These are phyloP conservation scores for Otus sunia DNA, from an alignment of 2,113 vertebrate species.

Conservation along the genomic window DNA sequence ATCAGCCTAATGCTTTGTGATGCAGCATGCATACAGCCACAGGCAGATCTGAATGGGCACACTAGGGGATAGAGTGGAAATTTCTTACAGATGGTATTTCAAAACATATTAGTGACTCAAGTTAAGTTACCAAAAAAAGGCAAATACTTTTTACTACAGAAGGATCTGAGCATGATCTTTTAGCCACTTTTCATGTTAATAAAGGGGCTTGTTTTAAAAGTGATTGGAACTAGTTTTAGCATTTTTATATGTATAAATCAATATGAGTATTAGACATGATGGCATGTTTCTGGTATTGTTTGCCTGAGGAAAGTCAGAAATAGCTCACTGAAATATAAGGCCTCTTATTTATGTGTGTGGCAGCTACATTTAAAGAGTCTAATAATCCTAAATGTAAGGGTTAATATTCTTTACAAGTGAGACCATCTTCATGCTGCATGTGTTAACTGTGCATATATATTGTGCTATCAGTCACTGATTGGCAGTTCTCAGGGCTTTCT, in stretches of 20 bases:
- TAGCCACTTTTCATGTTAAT: slow-evolving; percentile 23
- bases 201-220: not conserved
- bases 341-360: not conserved
- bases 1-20: slow-evolving; percentile 59
- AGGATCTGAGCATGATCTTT: not conserved
- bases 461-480: not conserved
- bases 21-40: slow-evolving; percentile 39
- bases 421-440: not conserved
- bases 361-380: not conserved
- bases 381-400: not conserved
- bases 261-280: not conserved
- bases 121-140: slow-evolving; percentile 9
- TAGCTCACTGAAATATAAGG: not conserved
- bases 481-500: not conserved
- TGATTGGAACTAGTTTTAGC: slow-evolving; percentile 13
- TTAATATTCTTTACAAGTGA: not conserved
- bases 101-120: slow-evolving; percentile 37
- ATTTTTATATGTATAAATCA: slow-evolving; percentile 29
- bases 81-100: slow-evolving; percentile 60
- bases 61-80: slow-evolving; percentile 44
- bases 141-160: not conserved
- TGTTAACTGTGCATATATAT: not conserved
- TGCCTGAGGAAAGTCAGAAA: slow-evolving; percentile 43
- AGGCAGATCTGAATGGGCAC: slow-evolving; percentile 24
- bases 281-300: slow-evolving; percentile 4